Conservation (phyloP, 2,888 invertebrate species). For the Bembecia ichneumoniformis region DNA sequence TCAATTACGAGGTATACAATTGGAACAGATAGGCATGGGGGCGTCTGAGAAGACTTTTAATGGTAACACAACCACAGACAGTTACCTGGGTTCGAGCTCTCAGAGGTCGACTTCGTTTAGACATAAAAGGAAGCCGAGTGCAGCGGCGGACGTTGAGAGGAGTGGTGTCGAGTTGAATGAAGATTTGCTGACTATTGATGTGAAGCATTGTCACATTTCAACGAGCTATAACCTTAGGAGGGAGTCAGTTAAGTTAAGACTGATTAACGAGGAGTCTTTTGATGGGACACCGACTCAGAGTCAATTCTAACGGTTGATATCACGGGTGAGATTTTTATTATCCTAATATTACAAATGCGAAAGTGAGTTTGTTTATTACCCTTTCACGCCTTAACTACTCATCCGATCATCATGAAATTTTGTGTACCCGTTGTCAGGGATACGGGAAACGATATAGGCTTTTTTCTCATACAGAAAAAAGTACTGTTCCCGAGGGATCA, state of each 20-base stretch:
- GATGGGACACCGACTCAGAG: conserved; percentile 54
- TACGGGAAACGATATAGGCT: no score
- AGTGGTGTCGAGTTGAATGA: conserved; percentile 66
- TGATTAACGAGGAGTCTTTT: conserved; percentile 65
- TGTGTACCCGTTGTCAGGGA: no score
- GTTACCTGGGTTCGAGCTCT: conserved; percentile 72
- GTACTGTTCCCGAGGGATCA: no score
- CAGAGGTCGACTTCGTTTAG: conserved; percentile 66
- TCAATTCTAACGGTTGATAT: conserved; percentile 64
- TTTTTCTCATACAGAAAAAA: no score
- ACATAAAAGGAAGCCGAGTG: conserved; percentile 71
- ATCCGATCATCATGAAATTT: no score
- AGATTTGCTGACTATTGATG: conserved; percentile 54
- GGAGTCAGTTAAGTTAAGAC: conserved; percentile 58
- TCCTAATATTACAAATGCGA: no score
- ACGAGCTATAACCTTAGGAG: conserved; percentile 61
- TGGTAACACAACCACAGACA: conserved; percentile 81
- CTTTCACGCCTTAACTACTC: no score
- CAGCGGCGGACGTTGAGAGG: conserved; percentile 74
- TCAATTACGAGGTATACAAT: conserved; percentile 45
- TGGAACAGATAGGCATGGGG: conserved; percentile 70
- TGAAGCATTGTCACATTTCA: conserved; percentile 65
- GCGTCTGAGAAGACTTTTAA: conserved; percentile 81
- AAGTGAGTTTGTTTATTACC: no score
- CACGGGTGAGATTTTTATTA: conserved; percentile 38